A percentile compares a stretch with the other conserved stretches of the same genome.
Conservation (phyloP, 2,797 vertebrate genomes). For the Bovichtus diacanthus region DNA sequence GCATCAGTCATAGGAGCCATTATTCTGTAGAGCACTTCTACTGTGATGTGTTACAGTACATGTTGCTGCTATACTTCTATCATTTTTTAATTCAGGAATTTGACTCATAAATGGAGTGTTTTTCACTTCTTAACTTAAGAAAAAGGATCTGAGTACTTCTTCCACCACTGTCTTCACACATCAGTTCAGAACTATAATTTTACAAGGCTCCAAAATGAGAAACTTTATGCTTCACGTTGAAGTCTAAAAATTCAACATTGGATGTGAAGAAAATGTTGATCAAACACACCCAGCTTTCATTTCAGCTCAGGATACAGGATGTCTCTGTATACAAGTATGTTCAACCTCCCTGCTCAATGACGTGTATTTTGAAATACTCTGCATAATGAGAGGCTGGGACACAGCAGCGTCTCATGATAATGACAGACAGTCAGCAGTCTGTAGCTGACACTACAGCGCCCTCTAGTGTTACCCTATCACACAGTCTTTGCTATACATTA, state of each 20-base stretch:
- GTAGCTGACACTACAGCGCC: background rate
- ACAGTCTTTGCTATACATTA: background rate
- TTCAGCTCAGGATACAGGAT: background rate
- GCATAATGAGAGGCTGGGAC: background rate
- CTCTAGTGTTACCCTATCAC: background rate
- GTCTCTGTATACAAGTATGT: background rate
- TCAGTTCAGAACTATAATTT: background rate
- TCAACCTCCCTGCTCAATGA: background rate
- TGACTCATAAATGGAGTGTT: background rate
- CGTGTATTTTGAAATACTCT: background rate
- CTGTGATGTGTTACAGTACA: background rate
- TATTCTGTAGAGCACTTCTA: background rate
- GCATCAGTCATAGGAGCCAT: background rate
- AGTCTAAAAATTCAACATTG: background rate
- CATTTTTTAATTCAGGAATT: background rate
- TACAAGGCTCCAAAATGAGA: background rate
- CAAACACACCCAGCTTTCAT: background rate
- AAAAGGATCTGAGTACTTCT: background rate
- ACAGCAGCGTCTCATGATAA: slow-evolving; percentile 19
- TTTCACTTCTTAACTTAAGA: background rate
- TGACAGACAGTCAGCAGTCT: slow-evolving; percentile 6
- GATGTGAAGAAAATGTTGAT: no score
- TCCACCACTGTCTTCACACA: background rate
- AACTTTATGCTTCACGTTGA: background rate
- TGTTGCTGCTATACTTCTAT: no score